Percentiles rank a stretch among this genome's conserved stretches.
phyloP scores from a whole-genome alignment of 2,888 invertebrate species.

The Laothoe populi region DNA sequence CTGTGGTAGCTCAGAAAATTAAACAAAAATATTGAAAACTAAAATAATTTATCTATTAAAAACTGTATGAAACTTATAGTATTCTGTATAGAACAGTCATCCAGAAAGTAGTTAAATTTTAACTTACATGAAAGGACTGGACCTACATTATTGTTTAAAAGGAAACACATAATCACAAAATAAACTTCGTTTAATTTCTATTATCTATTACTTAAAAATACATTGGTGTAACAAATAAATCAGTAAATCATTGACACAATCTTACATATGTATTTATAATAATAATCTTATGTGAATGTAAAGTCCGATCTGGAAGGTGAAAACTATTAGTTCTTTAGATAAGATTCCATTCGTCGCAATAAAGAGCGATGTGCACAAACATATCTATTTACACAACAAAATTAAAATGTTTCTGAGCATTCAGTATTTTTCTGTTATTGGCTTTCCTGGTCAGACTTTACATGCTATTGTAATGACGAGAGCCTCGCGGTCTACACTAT shows the following conservation, averaged over 20 bases:
- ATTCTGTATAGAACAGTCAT: no score
- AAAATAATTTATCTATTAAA: no score
- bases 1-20: no score
- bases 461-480: conserved; percentile 28
- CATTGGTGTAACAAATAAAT: conserved; percentile 76
- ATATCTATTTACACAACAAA: conserved; percentile 27
- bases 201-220: conserved; percentile 70
- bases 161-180: conserved; percentile 63
- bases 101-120: no score
- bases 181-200: conserved; percentile 70
- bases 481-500: conserved; percentile 55
- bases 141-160: conserved; percentile 1
- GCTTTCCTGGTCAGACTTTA: conserved; percentile 17
- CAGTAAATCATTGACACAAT: conserved; percentile 71
- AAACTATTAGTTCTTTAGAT: neutral
- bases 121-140: no score
- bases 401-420: conserved; percentile 18
- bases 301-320: conserved; percentile 45
- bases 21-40: no score
- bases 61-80: no score
- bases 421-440: neutral
- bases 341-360: neutral
- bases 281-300: conserved; percentile 49
- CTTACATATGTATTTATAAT: conserved; percentile 54
- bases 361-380: conserved; percentile 10